Evolutionary conservation across 30 jellyfish, hydroid and myxozoan species (phyloP).

Genomic region (Rhopilema esculentum): DNA sequence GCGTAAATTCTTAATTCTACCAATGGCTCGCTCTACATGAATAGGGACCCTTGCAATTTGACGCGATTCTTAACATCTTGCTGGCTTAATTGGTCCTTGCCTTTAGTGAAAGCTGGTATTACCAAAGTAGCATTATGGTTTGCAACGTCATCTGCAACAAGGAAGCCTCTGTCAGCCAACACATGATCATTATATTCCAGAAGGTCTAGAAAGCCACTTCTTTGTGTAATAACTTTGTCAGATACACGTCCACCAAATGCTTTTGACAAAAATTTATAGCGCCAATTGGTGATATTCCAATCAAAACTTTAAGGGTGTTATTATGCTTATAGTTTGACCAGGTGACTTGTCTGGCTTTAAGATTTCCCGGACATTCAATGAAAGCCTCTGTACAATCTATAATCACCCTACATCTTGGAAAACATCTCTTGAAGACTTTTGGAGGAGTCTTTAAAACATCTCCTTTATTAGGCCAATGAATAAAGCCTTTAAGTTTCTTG

Average conservation of each 20-base stretch:
- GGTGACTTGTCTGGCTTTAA: slow-evolving; percentile 5
- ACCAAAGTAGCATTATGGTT: slow-evolving; percentile 35
- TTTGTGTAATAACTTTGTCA: slow-evolving; percentile 27
- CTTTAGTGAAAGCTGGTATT: slow-evolving; percentile 73
- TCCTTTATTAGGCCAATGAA: neutral
- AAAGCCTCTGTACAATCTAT: slow-evolving; percentile 46
- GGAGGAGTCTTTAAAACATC: slow-evolving; percentile 11
- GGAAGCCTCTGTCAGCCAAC: slow-evolving; percentile 67
- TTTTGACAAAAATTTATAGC: slow-evolving; percentile 25
- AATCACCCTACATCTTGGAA: slow-evolving; percentile 8
- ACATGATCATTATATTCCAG: slow-evolving; percentile 42
- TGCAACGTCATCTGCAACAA: slow-evolving; percentile 68
- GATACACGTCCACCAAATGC: slow-evolving; percentile 63
- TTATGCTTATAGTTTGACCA: slow-evolving; percentile 48
- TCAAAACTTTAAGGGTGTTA: slow-evolving; percentile 5
- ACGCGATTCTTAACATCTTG: slow-evolving; percentile 21
- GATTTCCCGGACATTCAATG: slow-evolving; percentile 11
- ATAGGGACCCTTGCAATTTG: slow-evolving; percentile 29
- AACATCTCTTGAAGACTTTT: neutral
- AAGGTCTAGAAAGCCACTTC: slow-evolving; percentile 40
- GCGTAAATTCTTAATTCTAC: slow-evolving; percentile 31
- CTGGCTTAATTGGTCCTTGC: slow-evolving; percentile 45
- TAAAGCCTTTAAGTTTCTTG: neutral
- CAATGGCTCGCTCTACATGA: slow-evolving; percentile 50
- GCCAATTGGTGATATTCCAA: slow-evolving; percentile 9